Base-by-base conservation (phyloP, 2,888 invertebrate genomes). In the Leuctra nigra region DNA sequence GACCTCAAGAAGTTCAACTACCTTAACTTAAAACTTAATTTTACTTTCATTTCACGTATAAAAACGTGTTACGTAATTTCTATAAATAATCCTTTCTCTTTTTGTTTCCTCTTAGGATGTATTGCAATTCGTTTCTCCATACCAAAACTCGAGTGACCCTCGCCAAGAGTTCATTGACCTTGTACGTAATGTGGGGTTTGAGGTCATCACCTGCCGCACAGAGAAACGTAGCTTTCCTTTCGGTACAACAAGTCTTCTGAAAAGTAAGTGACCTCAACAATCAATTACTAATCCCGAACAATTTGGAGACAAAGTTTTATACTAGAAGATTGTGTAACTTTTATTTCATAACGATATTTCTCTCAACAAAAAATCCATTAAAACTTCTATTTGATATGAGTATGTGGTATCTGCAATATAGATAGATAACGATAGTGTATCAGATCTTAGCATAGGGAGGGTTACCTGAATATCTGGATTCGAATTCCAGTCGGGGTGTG, bases 81-180 rank as follows among this genome's bases (percentile, higher is more conserved):
- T 54, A 41, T 44, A 18, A 36, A 16, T 47, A 13, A 29, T 20
- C 20, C 53, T 52, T 47, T 52, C n/a, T n/a, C n/a, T n/a, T 22
- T 54, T 23, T 58, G 54, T 50, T 61, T n/a, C n/a, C n/a, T 38
- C 63, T 22, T 61, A 77, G 77, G 82, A 86, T 65, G 78, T 81
- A 2, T 74, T 78, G 55, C 77, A 79, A 56, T 87, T 76, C 66
- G 77, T 87, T 14, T 83, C 86, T 0, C 82, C 83, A 0, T 83
- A 86, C 63, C 85, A 87, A 61, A 73, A 81, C 52, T 78, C 77
- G 53, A 66, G 75, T 58, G 74, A 83, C 65, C 81, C 85, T 0
- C 78, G 78, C 48, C 74, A 75, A 11, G 75, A 78, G 56, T 72
- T 84, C 23, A 73, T 74, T 22, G 72, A 76, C 58, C 67, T 81